Conservation (phyloP, 2,797 vertebrate genomes). For the Ataeniobius toweri region DNA sequence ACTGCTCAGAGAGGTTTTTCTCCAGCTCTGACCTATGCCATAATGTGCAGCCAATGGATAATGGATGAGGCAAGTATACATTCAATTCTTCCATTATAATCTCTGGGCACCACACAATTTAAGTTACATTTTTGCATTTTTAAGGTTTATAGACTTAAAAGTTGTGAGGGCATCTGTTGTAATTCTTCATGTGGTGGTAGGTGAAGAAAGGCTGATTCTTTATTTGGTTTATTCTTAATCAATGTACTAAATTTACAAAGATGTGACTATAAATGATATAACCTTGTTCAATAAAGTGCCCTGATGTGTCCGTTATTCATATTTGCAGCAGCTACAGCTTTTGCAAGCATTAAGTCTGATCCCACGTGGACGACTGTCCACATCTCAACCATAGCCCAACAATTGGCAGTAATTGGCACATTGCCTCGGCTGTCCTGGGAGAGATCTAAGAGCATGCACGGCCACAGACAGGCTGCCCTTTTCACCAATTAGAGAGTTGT, state of each 20-base stretch:
- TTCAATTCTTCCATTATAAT: constrained; percentile 67
- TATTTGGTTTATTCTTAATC: neutral
- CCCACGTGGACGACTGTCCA: constrained; percentile 83
- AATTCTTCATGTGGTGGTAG: neutral
- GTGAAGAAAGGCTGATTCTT: neutral
- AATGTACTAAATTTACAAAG: neutral
- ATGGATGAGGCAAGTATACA: constrained; percentile 75
- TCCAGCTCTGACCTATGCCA: constrained; percentile 73
- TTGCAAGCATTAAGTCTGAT: constrained; percentile 66
- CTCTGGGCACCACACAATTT: constrained; percentile 65
- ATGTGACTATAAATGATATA: constrained; percentile 12
- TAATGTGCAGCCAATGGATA: constrained; percentile 76
- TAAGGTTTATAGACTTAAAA: constrained; percentile 43
- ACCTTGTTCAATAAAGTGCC: constrained; percentile 19
- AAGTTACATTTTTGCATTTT: constrained; percentile 44
- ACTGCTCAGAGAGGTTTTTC: constrained; percentile 64
- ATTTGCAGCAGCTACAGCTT: constrained; percentile 57
- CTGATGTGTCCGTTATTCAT: constrained; percentile 53
- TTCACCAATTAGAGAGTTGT: constrained; percentile 83
- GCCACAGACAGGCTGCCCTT: constrained; percentile 81
- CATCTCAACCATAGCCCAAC: constrained; percentile 81
- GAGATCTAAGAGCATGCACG: constrained; percentile 77
- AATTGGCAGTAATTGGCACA: constrained; percentile 87
- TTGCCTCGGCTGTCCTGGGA: constrained; percentile 81
- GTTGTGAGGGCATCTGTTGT: constrained; percentile 35